Percentiles rank a stretch among this genome's conserved stretches.
Conservation (phyloP, 2,888 invertebrate species). For the Drosophila ochracea region DNA sequence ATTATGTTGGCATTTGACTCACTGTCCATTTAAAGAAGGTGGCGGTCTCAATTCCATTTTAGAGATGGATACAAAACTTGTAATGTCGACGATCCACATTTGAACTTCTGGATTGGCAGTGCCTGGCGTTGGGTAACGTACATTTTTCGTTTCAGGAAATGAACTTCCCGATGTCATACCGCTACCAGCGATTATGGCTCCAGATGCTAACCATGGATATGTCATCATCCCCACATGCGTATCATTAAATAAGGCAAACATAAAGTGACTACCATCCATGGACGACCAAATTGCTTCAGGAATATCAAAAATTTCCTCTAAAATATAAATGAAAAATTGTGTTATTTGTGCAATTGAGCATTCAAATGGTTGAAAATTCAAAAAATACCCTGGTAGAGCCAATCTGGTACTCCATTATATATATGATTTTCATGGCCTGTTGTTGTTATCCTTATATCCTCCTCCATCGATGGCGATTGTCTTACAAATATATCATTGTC, state of each 20-base stretch:
- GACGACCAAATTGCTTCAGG: slow-evolving; percentile 95
- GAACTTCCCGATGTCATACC: slow-evolving; percentile 87
- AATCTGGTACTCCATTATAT: slow-evolving; percentile 97
- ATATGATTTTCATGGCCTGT: slow-evolving; percentile 92
- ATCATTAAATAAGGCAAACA: slow-evolving; percentile 95
- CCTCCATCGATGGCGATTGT: slow-evolving; percentile 89
- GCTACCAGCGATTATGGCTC: slow-evolving; percentile 87
- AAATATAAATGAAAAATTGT: slow-evolving; percentile 46
- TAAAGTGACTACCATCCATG: slow-evolving; percentile 91
- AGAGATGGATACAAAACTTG: slow-evolving; percentile 88
- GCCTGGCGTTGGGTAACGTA: slow-evolving; percentile 95
- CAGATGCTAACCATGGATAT: slow-evolving; percentile 93
- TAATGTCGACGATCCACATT: slow-evolving; percentile 92
- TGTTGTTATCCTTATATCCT: slow-evolving; percentile 90
- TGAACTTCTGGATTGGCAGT: slow-evolving; percentile 94
- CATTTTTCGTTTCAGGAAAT: slow-evolving; percentile 92
- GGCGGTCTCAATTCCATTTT: slow-evolving; percentile 91
- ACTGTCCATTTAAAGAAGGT: slow-evolving; percentile 91
- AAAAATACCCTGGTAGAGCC: slow-evolving; percentile 94
- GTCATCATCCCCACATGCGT: slow-evolving; percentile 90
- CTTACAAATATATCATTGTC: slow-evolving; percentile 96
- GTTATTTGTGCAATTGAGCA: not conserved
- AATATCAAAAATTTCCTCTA: slow-evolving; percentile 94
- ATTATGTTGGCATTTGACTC: slow-evolving; percentile 85
- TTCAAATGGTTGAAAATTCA: not conserved